A percentile compares a stretch with the other conserved stretches of the same genome.
Evolutionary conservation across 2,797 vertebrate genomes (phyloP).

Genomic region (Diplodus puntazzo): DNA sequence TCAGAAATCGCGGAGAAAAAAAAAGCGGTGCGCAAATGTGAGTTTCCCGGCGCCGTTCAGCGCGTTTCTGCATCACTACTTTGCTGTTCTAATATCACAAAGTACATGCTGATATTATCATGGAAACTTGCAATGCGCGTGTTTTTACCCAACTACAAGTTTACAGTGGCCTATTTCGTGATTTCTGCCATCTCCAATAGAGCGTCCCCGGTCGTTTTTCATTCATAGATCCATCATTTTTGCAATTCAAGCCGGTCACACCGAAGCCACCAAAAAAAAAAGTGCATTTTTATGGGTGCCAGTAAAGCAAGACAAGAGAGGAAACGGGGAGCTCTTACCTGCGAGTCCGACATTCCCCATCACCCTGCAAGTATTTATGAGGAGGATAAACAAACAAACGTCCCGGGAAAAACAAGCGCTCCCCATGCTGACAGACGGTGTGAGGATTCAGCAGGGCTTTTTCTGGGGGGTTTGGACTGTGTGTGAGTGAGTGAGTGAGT

Average conservation of each 20-base stretch:
- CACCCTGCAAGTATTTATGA: slow-evolving; percentile 88
- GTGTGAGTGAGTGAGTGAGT: slow-evolving; percentile 66
- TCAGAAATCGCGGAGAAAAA: too few species aligned
- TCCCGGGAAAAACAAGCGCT: slow-evolving; percentile 88
- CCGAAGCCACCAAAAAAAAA: slow-evolving; percentile 18
- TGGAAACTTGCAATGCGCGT: neutral
- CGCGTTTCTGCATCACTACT: neutral
- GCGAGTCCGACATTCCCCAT: slow-evolving; percentile 88
- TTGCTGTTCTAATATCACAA: neutral
- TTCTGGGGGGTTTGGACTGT: slow-evolving; percentile 68
- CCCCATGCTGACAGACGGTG: slow-evolving; percentile 90
- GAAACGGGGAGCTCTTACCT: slow-evolving; percentile 87
- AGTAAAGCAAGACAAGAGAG: slow-evolving; percentile 39
- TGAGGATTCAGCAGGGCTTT: slow-evolving; percentile 77
- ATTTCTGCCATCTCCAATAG: neutral
- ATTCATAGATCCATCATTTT: slow-evolving; percentile 23
- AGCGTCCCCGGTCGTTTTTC: neutral
- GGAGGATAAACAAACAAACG: slow-evolving; percentile 89
- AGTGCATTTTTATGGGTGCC: slow-evolving; percentile 34
- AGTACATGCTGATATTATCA: neutral
- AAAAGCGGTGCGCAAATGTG: slow-evolving; percentile 8
- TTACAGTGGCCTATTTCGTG: slow-evolving; percentile 1
- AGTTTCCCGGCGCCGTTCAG: neutral
- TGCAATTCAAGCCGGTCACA: slow-evolving; percentile 3
- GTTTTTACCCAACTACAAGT: neutral